Percentiles rank a stretch among this genome's conserved stretches.
Conservation (phyloP, 1,140 invertebrate genomes). For the Plutomurus gul region DNA sequence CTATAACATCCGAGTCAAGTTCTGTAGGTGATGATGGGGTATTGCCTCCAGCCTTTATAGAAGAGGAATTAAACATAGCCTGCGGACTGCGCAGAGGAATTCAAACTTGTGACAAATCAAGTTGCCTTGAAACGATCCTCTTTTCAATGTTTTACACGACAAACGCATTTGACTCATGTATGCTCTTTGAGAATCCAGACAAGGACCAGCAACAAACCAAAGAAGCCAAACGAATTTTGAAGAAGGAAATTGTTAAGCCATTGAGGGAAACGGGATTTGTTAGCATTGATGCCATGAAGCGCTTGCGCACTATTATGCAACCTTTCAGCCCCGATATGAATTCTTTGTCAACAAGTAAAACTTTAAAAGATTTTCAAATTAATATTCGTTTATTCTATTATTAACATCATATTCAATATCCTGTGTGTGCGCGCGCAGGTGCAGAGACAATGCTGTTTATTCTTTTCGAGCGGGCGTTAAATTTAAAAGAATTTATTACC, state of each 20-base stretch:
- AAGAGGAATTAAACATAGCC: conserved; percentile 42
- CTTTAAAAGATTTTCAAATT: neutral
- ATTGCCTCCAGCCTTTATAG: conserved; percentile 37
- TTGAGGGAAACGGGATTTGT: conserved; percentile 30
- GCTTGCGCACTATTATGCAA: conserved; percentile 18
- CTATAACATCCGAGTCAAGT: neutral
- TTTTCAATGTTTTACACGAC: conserved; percentile 44
- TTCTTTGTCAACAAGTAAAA: conserved; percentile 7
- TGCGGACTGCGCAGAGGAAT: conserved; percentile 38
- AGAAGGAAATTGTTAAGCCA: conserved; percentile 27
- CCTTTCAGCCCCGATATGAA: conserved; percentile 31
- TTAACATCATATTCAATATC: neutral
- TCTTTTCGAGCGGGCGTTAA: conserved; percentile 36
- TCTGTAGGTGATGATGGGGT: neutral
- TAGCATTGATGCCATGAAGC: neutral
- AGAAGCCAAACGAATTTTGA: neutral
- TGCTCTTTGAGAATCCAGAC: conserved; percentile 15
- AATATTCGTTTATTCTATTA: neutral
- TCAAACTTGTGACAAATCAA: conserved; percentile 7
- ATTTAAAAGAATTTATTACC: conserved; percentile 37
- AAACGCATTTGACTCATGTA: conserved; percentile 21
- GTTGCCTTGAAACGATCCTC: conserved; percentile 28
- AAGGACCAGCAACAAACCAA: neutral
- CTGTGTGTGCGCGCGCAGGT: neutral
- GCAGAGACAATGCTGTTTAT: conserved; percentile 44